phyloP scores from a whole-genome alignment of 2,113 vertebrate genomes.

The Ia io region DNA sequence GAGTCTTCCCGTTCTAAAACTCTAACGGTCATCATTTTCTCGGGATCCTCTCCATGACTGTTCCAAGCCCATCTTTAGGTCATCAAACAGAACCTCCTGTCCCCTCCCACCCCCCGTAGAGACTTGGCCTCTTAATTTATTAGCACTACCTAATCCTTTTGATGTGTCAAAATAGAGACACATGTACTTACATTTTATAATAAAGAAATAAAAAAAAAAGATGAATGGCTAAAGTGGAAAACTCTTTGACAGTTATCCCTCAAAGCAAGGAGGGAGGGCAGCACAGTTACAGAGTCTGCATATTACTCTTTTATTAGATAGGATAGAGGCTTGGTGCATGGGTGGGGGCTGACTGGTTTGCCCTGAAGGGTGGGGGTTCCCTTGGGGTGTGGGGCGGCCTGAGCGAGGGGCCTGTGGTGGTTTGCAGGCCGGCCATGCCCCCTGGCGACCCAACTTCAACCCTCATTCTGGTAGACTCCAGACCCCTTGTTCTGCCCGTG shows the following conservation, averaged over 20 bases:
- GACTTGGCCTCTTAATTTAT: background rate
- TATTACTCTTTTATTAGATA: too few species aligned
- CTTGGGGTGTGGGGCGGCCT: too few species aligned
- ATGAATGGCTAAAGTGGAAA: background rate
- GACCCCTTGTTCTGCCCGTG: background rate
- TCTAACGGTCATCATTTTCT: background rate
- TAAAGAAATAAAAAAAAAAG: background rate
- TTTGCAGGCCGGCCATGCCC: too few species aligned
- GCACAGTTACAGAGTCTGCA: background rate
- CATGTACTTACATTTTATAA: background rate
- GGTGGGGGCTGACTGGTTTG: too few species aligned
- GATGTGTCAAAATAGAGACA: background rate
- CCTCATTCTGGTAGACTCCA: background rate
- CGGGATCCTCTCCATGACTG: background rate
- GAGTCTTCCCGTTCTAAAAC: background rate
- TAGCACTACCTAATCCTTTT: background rate
- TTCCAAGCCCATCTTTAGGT: background rate
- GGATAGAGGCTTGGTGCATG: too few species aligned
- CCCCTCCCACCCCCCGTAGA: background rate
- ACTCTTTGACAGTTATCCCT: background rate
- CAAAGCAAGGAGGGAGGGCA: background rate
- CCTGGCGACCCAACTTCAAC: too few species aligned
- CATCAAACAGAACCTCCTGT: background rate
- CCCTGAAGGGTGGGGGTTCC: too few species aligned
- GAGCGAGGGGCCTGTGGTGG: too few species aligned